Percentiles rank a stretch among this genome's conserved stretches.
phyloP scores from a whole-genome alignment of 2,113 vertebrate species.

The Peromyscus maniculatus region DNA sequence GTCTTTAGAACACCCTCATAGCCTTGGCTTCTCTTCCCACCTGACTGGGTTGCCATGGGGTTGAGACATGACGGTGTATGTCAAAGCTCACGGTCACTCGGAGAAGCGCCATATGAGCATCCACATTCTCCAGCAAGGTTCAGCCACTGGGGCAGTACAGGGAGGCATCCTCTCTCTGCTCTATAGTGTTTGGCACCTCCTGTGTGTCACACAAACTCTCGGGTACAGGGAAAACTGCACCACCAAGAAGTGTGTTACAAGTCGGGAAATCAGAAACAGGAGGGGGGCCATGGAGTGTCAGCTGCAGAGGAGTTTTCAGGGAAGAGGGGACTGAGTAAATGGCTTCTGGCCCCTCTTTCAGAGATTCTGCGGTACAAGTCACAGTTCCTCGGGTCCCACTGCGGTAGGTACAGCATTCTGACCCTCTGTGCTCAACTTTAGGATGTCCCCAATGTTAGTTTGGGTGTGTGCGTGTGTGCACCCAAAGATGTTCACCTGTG shows the following conservation, averaged over 20 bases:
- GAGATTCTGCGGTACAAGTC: neutral
- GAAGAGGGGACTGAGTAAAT: too few relatives aligned
- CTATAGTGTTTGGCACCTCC: neutral
- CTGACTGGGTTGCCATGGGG: neutral
- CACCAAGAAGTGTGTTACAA: accelerated
- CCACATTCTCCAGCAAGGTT: neutral
- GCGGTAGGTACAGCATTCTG: neutral
- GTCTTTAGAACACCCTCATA: accelerated
- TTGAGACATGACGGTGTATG: accelerated
- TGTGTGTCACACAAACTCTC: neutral
- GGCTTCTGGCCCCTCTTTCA: too few relatives aligned
- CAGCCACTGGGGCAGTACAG: neutral
- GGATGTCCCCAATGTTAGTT: too few relatives aligned
- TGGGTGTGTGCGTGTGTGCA: too few relatives aligned
- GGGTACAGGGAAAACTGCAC: neutral
- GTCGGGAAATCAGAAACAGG: too few relatives aligned
- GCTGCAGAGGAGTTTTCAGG: neutral
- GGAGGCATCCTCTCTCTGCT: neutral
- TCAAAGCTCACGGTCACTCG: too few relatives aligned
- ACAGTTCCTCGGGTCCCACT: accelerated
- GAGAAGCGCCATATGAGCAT: accelerated
- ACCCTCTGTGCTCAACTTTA: neutral
- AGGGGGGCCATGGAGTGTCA: accelerated
- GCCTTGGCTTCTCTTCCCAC: neutral
- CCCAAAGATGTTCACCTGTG: neutral